Evolutionary conservation across 2,797 vertebrate species (phyloP), one percentile per base, ranked within the genome.

Genomic region (Lacerta agilis): DNA sequence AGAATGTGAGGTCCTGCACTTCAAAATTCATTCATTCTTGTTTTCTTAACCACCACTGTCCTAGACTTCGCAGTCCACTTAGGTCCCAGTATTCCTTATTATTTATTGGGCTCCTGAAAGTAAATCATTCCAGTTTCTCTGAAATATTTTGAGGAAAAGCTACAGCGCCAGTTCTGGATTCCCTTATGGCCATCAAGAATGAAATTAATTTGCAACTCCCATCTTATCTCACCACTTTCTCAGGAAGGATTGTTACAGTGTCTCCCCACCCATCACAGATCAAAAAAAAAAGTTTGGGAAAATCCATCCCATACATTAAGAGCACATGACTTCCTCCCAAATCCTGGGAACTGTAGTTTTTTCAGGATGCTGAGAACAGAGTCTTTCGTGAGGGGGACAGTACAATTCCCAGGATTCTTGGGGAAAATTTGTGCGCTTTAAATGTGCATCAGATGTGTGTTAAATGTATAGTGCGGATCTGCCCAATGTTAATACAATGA

Each of bases 191-290:
- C 86, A 87, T 83, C 0, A 92, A 79, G 83, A 91, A 77, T 18
- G 77, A 27, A 69, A 29, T 89, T 90, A 90, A 85, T 45, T 79
- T 49, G 84, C 77, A 88, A 89, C 87, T 95, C 87, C 91, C 93
- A 86, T 61, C 87, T 72, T 82, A 64, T 20, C 72, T n/a, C 88
- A 45, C 83, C 79, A 27, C 75, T 77, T 88, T 75, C 85, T 76
- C 5, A 7, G 87, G 2, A 58, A 33, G 33, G 3, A 0, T 86
- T 89, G 83, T 87, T 89, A 73, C 84, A 89, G 0, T 0, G 79
- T 71, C 76, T 23, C 93, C 92, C 81, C 90, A 10, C 45, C 45
- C 0, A 11, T 11, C 45, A 45, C 2, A 45, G 10, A 45, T 45
- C 9, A 69, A 77, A 49, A 87, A 92, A 90, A 58, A 45, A 45